Evolutionary conservation across 2,888 invertebrate species (phyloP), one percentile per base, ranked within the genome.

Genomic region (Scaptomyza parva): DNA sequence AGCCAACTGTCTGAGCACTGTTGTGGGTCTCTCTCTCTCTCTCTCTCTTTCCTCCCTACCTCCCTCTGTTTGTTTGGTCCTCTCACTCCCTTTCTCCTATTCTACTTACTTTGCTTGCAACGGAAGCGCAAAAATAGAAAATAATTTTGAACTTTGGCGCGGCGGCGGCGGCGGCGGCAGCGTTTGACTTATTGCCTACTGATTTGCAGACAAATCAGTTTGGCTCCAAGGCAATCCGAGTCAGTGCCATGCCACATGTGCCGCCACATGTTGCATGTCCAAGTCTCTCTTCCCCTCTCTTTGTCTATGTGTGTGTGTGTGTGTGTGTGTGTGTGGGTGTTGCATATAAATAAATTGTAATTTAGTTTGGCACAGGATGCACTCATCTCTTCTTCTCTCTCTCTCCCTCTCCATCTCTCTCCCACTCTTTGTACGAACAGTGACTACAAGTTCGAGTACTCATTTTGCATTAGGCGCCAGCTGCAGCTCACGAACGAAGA

Each of bases 141-240:
- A 74, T 66, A 66, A 77, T 77, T 77, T 66, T 86, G 85, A 88
- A 83, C 88, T 88, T 80, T 84, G 77, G 70, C 33, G 33, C 37
- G 37, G 37, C 88, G 87, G 84, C 78, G 70, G 70, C 87, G 82
- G 33, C 37, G 37, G 37, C 88, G 87, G 84, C 78, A 71, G 70
- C 87, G 82, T 75, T 86, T 88, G 87, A 86, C 86, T 82, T 82
- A 82, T 88, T 86, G 88, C 86, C 87, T 74, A 83, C 88, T 84
- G 84, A 88, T 88, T 84, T 78, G 82, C 85, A 84, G 75, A 73
- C 86, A 88, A 86, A 88, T 86, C 67, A 70, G 63, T 78, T 78
- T 69, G 52, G 81, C 76, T 70, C 37, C 72, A 40, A 75, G 76
- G 58, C 63, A 55, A 54, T 20, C n/a, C 28, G 33, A 26, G 33